A percentile compares a stretch with the other conserved stretches of the same genome.
phyloP scores from a whole-genome alignment of 35 echinoderm and acorn worm species.

The Holothuria glaberrima region DNA sequence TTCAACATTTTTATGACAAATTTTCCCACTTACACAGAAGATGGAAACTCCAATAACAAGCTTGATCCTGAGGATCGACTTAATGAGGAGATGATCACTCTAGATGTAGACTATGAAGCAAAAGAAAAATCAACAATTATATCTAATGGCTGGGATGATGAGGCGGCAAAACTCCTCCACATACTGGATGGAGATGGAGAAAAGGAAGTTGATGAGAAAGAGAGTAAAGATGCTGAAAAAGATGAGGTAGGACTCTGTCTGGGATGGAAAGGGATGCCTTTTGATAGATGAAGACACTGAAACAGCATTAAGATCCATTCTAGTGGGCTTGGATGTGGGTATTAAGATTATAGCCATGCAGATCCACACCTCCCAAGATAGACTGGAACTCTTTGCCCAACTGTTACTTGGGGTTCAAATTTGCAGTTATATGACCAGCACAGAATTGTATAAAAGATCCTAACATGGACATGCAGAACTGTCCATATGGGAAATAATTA shows the following conservation, averaged over 20 bases:
- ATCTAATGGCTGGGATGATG: conserved; percentile 41
- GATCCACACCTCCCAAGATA: too few species aligned
- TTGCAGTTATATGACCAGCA: too few species aligned
- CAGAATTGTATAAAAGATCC: too few species aligned
- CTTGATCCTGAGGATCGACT: conserved; percentile 11
- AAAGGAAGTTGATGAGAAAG: background rate
- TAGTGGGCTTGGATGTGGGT: too few species aligned
- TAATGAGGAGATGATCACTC: conserved; percentile 64
- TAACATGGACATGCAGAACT: too few species aligned
- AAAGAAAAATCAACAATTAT: conserved; percentile 24
- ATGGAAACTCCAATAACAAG: conserved; percentile 5
- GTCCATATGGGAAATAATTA: too few species aligned
- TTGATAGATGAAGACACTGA: background rate
- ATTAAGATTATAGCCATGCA: too few species aligned
- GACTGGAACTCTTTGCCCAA: too few species aligned
- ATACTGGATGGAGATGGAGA: conserved; percentile 56
- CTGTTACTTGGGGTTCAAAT: too few species aligned
- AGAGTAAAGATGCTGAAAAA: conserved; percentile 19
- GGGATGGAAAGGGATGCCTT: background rate
- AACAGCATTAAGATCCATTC: too few species aligned
- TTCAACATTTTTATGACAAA: background rate
- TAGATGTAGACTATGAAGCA: conserved; percentile 39
- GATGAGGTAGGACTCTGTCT: background rate
- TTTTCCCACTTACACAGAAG: background rate
- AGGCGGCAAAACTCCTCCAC: conserved; percentile 48